Evolutionary conservation across 1,140 invertebrate species (phyloP), one percentile per base, ranked within the genome.

Genomic region (Leguminivora glycinivorella): DNA sequence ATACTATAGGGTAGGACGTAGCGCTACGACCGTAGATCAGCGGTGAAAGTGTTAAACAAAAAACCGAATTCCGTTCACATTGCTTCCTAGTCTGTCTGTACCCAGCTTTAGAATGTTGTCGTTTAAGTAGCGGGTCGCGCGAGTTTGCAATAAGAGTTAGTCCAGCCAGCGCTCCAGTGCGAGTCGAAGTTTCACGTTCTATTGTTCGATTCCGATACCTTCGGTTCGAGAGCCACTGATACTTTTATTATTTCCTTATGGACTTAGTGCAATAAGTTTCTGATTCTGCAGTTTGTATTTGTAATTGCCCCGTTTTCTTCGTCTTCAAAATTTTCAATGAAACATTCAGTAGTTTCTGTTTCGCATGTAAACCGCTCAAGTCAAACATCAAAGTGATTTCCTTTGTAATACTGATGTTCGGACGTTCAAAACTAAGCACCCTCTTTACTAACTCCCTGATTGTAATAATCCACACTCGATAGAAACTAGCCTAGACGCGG

Each of bases 71-170:
- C n/a, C n/a, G n/a, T n/a, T n/a, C n/a, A n/a, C n/a, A n/a, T n/a
- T n/a, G n/a, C n/a, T n/a, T n/a, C n/a, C n/a, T n/a, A n/a, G n/a
- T n/a, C n/a, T 19, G 47, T 52, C 19, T 52, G 47, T 52, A 52
- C 47, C 47, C 4, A 12, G 47, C 19, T 52, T 52, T 22, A 63
- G 4, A 63, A 83, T 70, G 70, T 67, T 75, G 71, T 80, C 67
- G 74, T 78, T 77, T 69, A 56, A 52, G 66, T 60, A 67, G 72
- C 69, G 68, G 43, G 77, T 63, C 58, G 71, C 47, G 31, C 56
- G 72, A 87, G 82, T 88, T 83, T 84, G 83, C 84, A 87, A 88
- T 88, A 89, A 83, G 77, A 86, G 81, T 86, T 83, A 75, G 76
- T 74, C 58, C 26, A 60, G 75, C 72, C 24, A n/a, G 25, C 25